Evolutionary conservation across 2,797 vertebrate genomes (phyloP), one percentile per base, ranked within the genome.

Genomic region (Smutsia temminckii): DNA sequence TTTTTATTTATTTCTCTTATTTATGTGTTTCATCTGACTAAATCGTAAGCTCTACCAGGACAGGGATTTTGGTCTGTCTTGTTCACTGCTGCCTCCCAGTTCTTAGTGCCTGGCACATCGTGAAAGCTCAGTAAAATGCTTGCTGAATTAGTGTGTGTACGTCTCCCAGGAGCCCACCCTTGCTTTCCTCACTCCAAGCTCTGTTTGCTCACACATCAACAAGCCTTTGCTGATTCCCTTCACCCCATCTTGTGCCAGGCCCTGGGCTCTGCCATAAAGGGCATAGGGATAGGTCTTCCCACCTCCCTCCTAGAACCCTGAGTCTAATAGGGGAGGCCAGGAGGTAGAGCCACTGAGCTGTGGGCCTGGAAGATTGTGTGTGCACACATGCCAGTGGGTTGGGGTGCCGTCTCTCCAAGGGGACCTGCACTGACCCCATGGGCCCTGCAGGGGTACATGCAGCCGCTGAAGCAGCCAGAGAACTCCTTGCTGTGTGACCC

Each of bases 381-480:
- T 32, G 21, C 27, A 18, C 49, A 32, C 64, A 2, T 5, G 61
- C 40, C 25, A 4, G 59, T 16, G 68, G 34, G 68, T 34, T 59
- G n/a, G 46, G 81, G 53, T 63, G n/a, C 55, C 5, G 0, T 40
- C 17, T 34, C 46, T 57, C 81, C 69, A 57, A 40, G 29, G 55
- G 68, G 16, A n/a, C 29, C 5, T 13, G 3, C 34, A 34, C 61
- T 87, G 42, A 96, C 80, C 63, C 80, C 3, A 1, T 71, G 93
- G 40, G 34, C 80, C 49, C 75, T 55, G n/a, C 72, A 99, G 99
- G 99, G 99, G 85, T 99, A 99, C 98, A 99, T 99, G 99, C 99
- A 99, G 98, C 99, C 99, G 0, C 98, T 99, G 98, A 99, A 99
- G 97, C 99, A 99, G 97, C 99, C 99, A 0, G 99, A 99, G 97